A percentile compares a stretch with the other conserved stretches of the same genome.
Conservation (phyloP, 2,888 invertebrate genomes). For the Nomada flava region DNA sequence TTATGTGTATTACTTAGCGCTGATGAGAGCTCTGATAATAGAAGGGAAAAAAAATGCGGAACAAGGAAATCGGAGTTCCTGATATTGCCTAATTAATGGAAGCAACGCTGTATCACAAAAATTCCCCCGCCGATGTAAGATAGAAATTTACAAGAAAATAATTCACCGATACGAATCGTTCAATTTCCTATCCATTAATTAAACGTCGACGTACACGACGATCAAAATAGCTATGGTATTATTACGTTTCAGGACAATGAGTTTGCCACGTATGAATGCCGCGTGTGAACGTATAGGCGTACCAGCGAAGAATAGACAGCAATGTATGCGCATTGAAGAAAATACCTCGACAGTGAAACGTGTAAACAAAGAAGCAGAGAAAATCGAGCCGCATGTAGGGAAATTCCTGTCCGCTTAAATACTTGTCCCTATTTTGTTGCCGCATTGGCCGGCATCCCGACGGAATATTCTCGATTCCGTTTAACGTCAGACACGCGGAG, state of each 20-base stretch:
- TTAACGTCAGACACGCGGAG: not conserved
- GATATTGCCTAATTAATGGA: slow-evolving; percentile 25
- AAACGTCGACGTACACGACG: not conserved
- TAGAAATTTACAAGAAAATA: not conserved
- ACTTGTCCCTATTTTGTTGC: slow-evolving; percentile 11
- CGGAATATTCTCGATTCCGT: slow-evolving; percentile 2
- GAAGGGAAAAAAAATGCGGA: not conserved
- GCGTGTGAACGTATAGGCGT: not conserved
- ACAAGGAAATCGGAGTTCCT: not conserved
- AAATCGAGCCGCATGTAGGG: slow-evolving; percentile 15
- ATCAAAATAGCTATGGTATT: not conserved
- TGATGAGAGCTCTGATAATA: slow-evolving; percentile 22
- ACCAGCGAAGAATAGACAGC: not conserved
- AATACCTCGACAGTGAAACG: slow-evolving; percentile 8
- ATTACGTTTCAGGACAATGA: slow-evolving; percentile 20
- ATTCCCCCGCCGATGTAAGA: not conserved
- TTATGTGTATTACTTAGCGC: slow-evolving; percentile 42
- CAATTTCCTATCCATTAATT: not conserved
- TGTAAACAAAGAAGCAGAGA: slow-evolving; percentile 16
- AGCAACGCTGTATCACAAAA: not conserved
- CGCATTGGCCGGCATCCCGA: not conserved
- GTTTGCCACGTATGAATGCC: not conserved
- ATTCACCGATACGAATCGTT: not conserved
- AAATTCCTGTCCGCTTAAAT: slow-evolving; percentile 16
- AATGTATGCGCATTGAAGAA: slow-evolving; percentile 7